These are phyloP conservation scores for Trichopoda pennipes DNA, from an alignment of 2,888 invertebrate genomes.

Conservation along the genomic window DNA sequence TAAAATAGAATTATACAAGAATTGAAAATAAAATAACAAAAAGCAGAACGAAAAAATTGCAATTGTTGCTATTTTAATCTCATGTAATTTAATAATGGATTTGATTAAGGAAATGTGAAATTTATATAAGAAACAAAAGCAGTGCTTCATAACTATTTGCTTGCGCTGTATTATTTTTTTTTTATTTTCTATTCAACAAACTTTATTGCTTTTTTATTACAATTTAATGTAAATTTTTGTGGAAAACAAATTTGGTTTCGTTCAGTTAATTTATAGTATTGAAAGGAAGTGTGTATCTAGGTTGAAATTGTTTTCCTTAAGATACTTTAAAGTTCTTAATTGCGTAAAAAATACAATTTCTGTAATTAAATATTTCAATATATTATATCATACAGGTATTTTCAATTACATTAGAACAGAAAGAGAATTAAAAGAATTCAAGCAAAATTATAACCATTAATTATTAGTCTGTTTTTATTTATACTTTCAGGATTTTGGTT, in stretches of 20 bases:
- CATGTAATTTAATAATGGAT: slow-evolving; percentile 61
- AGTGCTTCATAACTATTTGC: slow-evolving; percentile 5
- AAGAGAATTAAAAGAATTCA: too few species aligned
- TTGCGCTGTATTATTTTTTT: neutral
- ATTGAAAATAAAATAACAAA: slow-evolving; percentile 19
- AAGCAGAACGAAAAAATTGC: slow-evolving; percentile 28
- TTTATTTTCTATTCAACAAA: neutral
- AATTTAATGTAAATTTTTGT: slow-evolving; percentile 39
- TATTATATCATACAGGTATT: too few species aligned
- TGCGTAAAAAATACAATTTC: too few species aligned
- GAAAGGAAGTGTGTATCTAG: neutral
- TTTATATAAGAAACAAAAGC: slow-evolving; percentile 40
- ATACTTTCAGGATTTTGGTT: too few species aligned
- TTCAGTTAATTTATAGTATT: neutral
- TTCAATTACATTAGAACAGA: too few species aligned
- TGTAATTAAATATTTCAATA: too few species aligned
- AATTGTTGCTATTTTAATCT: slow-evolving; percentile 33
- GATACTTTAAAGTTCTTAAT: too few species aligned
- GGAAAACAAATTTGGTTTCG: slow-evolving; percentile 6
- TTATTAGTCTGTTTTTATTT: too few species aligned
- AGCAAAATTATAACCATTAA: too few species aligned
- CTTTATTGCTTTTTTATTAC: slow-evolving; percentile 17
- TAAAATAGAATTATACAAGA: slow-evolving; percentile 8
- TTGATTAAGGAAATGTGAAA: slow-evolving; percentile 65
- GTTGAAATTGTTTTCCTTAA: neutral